Base-by-base conservation (phyloP, 2,113 vertebrate species). In the Callionymus lyra region DNA sequence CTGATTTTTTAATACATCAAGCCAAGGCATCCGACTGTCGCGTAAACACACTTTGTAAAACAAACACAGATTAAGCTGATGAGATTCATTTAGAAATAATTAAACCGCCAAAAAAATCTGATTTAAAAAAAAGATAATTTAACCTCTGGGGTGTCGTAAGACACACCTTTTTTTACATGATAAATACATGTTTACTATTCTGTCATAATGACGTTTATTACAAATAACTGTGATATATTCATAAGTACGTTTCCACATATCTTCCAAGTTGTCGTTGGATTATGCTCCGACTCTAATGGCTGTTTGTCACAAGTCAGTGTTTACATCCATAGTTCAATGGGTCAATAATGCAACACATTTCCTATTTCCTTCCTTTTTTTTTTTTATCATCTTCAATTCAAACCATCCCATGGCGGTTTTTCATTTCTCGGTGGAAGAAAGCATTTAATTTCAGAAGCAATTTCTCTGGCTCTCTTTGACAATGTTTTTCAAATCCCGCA, bases 401-500 rank as follows among this genome's bases (percentile, higher is more conserved):
- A 21, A 38, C 14, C 52, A 44, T 50, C 50, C 41, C 48, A 40
- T 11, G 13, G n/a, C n/a, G 41, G 37, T 47, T 57, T 50, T 47
- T 38, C 64, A 59, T 54, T 47, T 44, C 55, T 15, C 16, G 34
- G 14, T 33, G 27, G 37, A 38, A 50, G 39, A 50, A 59, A 56
- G 35, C 54, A 56, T 62, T 74, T 68, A 13, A 70, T 78, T 78
- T 68, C 39, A 65, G 48, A 57, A 49, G 19, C 31, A 57, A 34
- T 60, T 63, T 53, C 47, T 41, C 56, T 53, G 46, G 44, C 59
- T 59, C 33, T 57, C 40, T 49, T 58, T 34, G 54, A 71, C 59
- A 68, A 70, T 78, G 58, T 74, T 68, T n/a, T 65, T 71, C 34
- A 58, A 47, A 63, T 65, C 41, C 44, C 59, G 56, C 64, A 64